Evolutionary conservation across 2,113 vertebrate species (phyloP), one percentile per base, ranked within the genome.

Genomic region (Myotis lucifugus): DNA sequence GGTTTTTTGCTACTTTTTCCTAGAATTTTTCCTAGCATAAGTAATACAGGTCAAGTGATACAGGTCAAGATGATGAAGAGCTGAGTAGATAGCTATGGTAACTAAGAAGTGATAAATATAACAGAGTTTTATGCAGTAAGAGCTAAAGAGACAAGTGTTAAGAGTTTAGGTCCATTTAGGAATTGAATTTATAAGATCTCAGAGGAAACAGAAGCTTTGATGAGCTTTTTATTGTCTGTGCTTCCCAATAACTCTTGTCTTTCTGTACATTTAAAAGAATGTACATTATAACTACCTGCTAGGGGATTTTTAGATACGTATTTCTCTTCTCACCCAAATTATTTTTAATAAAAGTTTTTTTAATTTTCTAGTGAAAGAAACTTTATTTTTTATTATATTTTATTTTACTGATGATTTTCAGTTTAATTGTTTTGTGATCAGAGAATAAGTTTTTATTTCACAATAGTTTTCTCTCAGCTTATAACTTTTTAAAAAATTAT

Each of bases 341-440:
- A 79, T 6, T 76, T 79, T 54, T 25, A 77, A 93, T 40, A 56
- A 83, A 92, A 76, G 18, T 64, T 42, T 52, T 81, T 85, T 95
- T 66, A 59, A 85, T 85, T 89, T 89, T 54, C 73, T 81, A 1
- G 6, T 50, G 29, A 10, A 77, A 54, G 42, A 15, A 29, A 19
- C 8, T 81, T 72, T 27, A 32, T 84, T 52, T n/a, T 32, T 40
- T 89, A n/a, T 34, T 83, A n/a, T 34, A 7, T 86, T 90, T 77
- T 48, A 78, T 79, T 73, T 92, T 90, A 69, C 34, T 86, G 67
- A 92, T 74, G 40, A 70, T 74, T 89, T 79, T 19, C 25, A 73
- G 12, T 85, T 81, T 78, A 37, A 84, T 54, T 34, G 27, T n/a
- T 94, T 25, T 81, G 25, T 89, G 37, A 69, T 79, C 19, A 85